These are phyloP conservation scores for Mystacides longicornis DNA, from an alignment of 2,888 invertebrate species.

Conservation along the genomic window DNA sequence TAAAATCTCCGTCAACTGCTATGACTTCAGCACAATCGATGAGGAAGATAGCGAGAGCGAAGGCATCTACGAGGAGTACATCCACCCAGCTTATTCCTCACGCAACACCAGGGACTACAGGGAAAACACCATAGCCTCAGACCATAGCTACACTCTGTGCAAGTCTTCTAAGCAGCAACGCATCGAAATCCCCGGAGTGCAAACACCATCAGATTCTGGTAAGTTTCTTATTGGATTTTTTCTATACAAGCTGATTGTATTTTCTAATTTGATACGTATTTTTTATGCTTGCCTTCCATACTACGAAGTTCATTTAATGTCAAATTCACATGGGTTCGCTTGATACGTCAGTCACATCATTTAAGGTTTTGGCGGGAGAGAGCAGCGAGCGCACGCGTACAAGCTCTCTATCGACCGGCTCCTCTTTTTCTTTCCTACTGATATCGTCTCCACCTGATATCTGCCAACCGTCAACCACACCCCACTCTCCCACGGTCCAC, in stretches of 20 bases:
- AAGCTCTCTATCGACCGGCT: neutral
- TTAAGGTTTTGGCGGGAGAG: slow-evolving; percentile 1
- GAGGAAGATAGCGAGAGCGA: slow-evolving; percentile 27
- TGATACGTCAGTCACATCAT: neutral
- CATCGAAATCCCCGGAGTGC: slow-evolving; percentile 66
- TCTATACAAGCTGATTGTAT: too few species aligned
- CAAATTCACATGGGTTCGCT: neutral
- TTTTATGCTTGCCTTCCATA: too few species aligned
- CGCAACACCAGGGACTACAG: slow-evolving; percentile 21
- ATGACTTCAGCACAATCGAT: slow-evolving; percentile 25
- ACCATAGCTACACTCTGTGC: slow-evolving; percentile 65
- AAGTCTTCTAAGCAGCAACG: slow-evolving; percentile 41
- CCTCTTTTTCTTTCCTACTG: neutral
- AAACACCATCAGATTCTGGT: slow-evolving; percentile 89
- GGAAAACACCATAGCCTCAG: slow-evolving; percentile 43
- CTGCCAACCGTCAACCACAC: slow-evolving; percentile 1
- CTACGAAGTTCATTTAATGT: too few species aligned
- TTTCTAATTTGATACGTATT: too few species aligned
- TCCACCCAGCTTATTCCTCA: slow-evolving; percentile 12
- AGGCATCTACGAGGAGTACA: slow-evolving; percentile 23
- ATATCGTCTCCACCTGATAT: neutral
- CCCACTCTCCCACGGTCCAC: neutral
- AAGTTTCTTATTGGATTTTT: slow-evolving; percentile 40
- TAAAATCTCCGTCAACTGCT: slow-evolving; percentile 30
- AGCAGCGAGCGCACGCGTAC: neutral